Conservation (phyloP, 2,888 invertebrate genomes). For the Xestobium rufovillosum region DNA sequence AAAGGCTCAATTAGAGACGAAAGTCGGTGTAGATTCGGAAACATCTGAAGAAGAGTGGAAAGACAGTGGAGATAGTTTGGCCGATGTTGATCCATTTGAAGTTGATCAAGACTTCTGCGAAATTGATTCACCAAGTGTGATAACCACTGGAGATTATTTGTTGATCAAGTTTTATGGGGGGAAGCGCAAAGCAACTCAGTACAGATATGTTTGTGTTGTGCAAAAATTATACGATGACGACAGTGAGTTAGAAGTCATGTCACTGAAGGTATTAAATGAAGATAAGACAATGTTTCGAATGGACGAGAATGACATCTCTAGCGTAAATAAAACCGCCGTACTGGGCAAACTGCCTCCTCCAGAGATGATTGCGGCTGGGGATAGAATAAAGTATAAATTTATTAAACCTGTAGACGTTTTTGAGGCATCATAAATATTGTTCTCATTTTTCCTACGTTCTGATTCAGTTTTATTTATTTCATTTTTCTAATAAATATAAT, state of each 20-base stretch:
- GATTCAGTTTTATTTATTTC: too few relatives aligned
- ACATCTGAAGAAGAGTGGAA: too few relatives aligned
- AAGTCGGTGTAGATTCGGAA: too few relatives aligned
- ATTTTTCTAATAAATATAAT: too few relatives aligned
- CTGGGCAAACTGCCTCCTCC: not conserved
- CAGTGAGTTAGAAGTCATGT: not conserved
- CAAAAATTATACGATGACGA: not conserved
- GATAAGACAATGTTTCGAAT: not conserved
- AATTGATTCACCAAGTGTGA: not conserved
- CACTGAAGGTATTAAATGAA: not conserved
- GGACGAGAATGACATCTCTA: not conserved
- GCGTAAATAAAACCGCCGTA: not conserved
- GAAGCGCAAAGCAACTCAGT: not conserved
- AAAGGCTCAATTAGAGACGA: too few relatives aligned
- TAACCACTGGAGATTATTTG: not conserved
- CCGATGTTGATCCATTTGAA: constrained; percentile 1
- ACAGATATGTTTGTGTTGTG: not conserved
- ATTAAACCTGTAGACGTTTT: not conserved
- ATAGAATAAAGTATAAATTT: not conserved
- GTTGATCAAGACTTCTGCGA: not conserved
- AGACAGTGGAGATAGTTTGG: not conserved
- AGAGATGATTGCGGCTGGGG: too few relatives aligned
- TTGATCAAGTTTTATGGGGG: not conserved
- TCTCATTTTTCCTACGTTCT: too few relatives aligned
- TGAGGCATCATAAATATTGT: too few relatives aligned